These are phyloP conservation scores for Onychorhynchus coronatus DNA, from an alignment of 2,113 vertebrate species.

Conservation along the genomic window DNA sequence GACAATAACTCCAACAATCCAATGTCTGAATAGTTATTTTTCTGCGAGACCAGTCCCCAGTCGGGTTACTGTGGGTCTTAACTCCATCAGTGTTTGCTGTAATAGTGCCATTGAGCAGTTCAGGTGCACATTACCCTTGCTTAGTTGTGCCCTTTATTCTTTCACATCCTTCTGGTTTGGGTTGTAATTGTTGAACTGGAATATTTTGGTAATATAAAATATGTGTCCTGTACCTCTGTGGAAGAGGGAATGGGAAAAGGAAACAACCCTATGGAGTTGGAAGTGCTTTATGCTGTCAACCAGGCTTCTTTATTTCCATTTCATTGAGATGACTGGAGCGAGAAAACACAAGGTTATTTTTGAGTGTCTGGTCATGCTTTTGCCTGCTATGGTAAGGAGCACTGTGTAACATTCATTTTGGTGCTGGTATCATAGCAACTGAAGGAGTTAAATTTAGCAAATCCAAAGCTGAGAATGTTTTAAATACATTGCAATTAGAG, in stretches of 20 bases:
- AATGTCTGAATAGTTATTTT: neutral
- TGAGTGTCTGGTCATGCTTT: neutral
- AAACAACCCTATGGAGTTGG: neutral
- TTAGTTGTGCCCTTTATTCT: neutral
- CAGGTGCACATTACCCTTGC: neutral
- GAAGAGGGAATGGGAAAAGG: neutral
- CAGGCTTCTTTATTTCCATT: neutral
- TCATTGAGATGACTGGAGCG: neutral
- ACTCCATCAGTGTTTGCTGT: neutral
- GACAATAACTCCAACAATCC: neutral
- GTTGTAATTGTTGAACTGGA: neutral
- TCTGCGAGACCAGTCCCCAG: neutral
- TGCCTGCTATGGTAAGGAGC: neutral
- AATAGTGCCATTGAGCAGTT: neutral
- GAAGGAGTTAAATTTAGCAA: constrained; percentile 33
- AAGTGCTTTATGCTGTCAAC: neutral
- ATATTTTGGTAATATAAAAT: neutral
- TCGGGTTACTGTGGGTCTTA: neutral
- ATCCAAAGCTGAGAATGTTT: neutral
- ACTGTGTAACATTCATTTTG: neutral
- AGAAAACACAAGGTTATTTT: neutral
- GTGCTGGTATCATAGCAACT: constrained; percentile 39
- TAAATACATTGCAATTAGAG: neutral
- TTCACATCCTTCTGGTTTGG: neutral
- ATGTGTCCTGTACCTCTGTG: neutral